phyloP scores from a whole-genome alignment of 2,797 vertebrate genomes.

The Gymnoscopelus microlampas region DNA sequence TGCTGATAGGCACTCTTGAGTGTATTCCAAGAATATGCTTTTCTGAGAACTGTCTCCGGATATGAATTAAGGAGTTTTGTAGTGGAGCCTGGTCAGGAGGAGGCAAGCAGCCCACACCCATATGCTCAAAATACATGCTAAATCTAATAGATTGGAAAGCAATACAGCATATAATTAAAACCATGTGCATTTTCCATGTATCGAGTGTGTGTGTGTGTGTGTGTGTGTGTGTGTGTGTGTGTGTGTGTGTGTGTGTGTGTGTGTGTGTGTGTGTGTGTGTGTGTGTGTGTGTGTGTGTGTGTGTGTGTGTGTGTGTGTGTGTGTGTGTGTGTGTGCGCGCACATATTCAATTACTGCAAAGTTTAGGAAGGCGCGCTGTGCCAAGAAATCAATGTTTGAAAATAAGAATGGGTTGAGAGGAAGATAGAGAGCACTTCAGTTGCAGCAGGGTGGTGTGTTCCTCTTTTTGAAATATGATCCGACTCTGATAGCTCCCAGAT shows the following conservation, averaged over 20 bases:
- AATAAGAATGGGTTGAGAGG: neutral
- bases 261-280: neutral
- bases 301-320: too few relatives aligned
- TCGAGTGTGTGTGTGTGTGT: neutral
- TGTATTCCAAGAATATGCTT: constrained; percentile 35
- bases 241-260: neutral
- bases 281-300: too few relatives aligned
- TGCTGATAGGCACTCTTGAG: constrained; percentile 20
- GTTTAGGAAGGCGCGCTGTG: too few relatives aligned
- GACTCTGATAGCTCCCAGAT: too few relatives aligned
- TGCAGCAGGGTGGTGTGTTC: too few relatives aligned
- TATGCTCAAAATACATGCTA: neutral
- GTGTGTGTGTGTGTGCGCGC: too few relatives aligned
- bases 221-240: too few relatives aligned
- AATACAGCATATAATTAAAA: neutral
- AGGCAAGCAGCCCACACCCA: constrained; percentile 9
- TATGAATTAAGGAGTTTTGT: constrained; percentile 24
- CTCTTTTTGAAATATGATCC: too few relatives aligned
- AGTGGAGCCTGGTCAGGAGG: constrained; percentile 14
- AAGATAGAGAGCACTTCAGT: neutral
- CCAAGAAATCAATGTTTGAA: too few relatives aligned
- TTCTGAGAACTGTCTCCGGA: constrained; percentile 44
- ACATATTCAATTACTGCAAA: too few relatives aligned
- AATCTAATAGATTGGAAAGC: neutral
- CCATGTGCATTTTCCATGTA: neutral